Evolutionary conservation across 2,113 vertebrate species (phyloP), one percentile per base, ranked within the genome.

Genomic region (Acanthochromis polyacanthus): DNA sequence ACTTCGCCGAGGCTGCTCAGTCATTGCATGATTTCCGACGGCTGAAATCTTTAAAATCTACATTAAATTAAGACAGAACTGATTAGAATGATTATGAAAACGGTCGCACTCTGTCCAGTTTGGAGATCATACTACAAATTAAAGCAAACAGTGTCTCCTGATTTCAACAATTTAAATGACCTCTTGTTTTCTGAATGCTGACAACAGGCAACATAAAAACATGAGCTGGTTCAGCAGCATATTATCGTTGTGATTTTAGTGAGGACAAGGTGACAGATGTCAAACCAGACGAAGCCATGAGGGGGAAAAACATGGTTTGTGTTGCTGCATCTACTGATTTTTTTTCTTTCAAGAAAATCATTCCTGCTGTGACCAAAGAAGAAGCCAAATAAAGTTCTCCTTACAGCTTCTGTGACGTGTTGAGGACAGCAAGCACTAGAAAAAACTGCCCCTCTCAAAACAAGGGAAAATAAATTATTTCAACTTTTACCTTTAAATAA

Each of bases 271-370:
- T 14, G 14, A 43, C 40, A 43, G 48, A 20, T 30, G 32, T 19
- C 0, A 22, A 70, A 70, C 40, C 15, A 46, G 25, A 8, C 0
- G 7, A 46, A 19, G 53, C 52, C 12, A 14, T 9, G 19, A 4
- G 25, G 48, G 19, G 3, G 48, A 20, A 51, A 17, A 19, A 51
- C 36, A 70, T 2, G n/a, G 36, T 69, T 28, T 28, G 36, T 1
- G 20, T 36, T 69, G 67, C 40, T 57, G 52, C n/a, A 30, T 70
- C 57, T 58, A 71, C 53, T 48, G 38, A 32, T 12, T 55, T 25
- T 25, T 3, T 15, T 55, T 5, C 12, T 11, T 48, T 17, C 20
- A 14, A 46, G 59, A 25, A 4, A 23, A 23, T 23, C 38, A 7
- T 10, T 58, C 23, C 4, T 1, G 1, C 53, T 1, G 9, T 20